Base-by-base conservation (phyloP, 1,140 invertebrate genomes). In the Cyphomyrmex costatus region DNA sequence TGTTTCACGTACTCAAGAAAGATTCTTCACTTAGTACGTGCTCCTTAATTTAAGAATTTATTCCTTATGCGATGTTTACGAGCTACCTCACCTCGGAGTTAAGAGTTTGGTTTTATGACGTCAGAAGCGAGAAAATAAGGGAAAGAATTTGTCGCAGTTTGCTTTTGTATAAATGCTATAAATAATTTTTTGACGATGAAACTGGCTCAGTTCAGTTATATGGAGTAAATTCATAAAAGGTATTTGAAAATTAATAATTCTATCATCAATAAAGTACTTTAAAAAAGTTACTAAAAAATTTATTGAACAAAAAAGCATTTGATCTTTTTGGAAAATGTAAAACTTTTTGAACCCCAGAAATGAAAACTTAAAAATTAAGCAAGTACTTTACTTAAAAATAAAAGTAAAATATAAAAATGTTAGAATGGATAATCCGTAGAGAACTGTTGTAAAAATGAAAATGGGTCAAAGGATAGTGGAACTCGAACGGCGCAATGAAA, bases 51-150 rank as follows among this genome's bases (percentile, higher is more conserved):
- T 53, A 42, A 58, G 19, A 63, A 76, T 79, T 77, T 79, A 63
- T 78, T 85, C 46, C 27, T 79, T 78, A 16, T 12, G 21, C 46
- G 73, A 85, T 79, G 73, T 85, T 77, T 85, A 78, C 46, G 73
- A 63, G 24, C 49, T n/a, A 63, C 14, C 46, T 65, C 46, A 33
- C 21, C 73, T 63, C 19, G 51, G n/a, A 70, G 46, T 73, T 87
- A 58, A 82, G 12, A 82, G 27, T 61, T 53, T 65, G 27, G 16
- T 51, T 8, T 33, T 66, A 58, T 61, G 56, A 49, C 66, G 36
- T 82, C 36, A 60, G 7, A 73, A 60, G 24, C 7, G 24, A 46
- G 19, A 60, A 73, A 82, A 71, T 71, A 58, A 68, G 19, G 16
- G 30, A 71, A 58, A 46, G 2, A 42, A 19, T 56, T 58, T 71